Percentiles rank a stretch among this genome's conserved stretches.
phyloP scores from a whole-genome alignment of 37 sponge, comb jelly and placozoan genomes.

The Bolinopsis microptera region DNA sequence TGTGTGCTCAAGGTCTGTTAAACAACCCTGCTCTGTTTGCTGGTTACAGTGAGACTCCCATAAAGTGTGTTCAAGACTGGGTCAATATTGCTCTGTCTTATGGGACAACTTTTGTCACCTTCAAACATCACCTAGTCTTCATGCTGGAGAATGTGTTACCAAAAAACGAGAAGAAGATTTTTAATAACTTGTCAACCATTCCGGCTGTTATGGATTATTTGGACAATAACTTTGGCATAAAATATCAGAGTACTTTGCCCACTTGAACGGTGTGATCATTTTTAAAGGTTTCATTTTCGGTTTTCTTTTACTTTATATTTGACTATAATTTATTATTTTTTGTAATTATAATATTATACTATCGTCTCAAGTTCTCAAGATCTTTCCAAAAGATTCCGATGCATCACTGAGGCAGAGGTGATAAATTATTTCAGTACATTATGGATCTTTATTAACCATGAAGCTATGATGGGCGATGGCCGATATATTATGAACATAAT shows the following conservation, averaged over 20 bases:
- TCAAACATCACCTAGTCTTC: constrained; percentile 89
- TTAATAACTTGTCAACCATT: constrained; percentile 79
- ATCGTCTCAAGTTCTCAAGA: no score
- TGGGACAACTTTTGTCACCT: constrained; percentile 76
- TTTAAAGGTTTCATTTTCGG: neutral
- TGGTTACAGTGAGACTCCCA: constrained; percentile 76
- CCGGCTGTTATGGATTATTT: constrained; percentile 87
- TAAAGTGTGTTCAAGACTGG: constrained; percentile 83
- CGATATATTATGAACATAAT: no score
- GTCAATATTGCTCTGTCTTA: constrained; percentile 71
- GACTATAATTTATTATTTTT: neutral
- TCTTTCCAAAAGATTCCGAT: no score
- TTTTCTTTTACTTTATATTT: neutral
- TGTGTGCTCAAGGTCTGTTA: constrained; percentile 89
- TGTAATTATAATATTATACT: neutral
- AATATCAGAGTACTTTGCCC: constrained; percentile 5
- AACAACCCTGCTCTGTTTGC: constrained; percentile 87
- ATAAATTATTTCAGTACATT: no score
- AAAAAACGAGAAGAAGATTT: constrained; percentile 73
- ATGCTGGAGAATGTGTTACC: constrained; percentile 79
- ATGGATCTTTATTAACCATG: no score
- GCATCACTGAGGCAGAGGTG: no score
- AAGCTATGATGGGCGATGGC: no score
- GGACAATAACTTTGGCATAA: constrained; percentile 45
- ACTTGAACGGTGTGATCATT: neutral